Evolutionary conservation across 2,113 vertebrate genomes (phyloP).

Genomic region (Falco punctatus): DNA sequence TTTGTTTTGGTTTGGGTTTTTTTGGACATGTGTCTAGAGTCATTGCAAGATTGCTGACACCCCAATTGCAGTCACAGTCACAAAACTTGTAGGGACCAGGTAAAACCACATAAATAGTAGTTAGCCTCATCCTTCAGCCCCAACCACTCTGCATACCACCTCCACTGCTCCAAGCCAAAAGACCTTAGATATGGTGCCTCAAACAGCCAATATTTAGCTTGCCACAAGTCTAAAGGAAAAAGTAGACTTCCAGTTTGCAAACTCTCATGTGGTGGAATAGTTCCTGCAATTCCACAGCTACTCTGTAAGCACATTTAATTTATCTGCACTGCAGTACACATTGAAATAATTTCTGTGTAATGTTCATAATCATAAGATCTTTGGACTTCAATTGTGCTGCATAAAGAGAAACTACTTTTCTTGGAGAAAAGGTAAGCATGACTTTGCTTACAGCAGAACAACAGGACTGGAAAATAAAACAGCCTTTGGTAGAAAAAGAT

Average conservation of each 20-base stretch:
- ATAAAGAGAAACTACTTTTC: not conserved
- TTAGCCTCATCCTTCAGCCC: not conserved
- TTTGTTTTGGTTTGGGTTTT: not conserved
- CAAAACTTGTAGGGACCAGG: not conserved
- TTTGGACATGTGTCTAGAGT: not conserved
- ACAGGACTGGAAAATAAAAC: not conserved
- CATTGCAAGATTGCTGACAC: not conserved
- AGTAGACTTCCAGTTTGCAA: not conserved
- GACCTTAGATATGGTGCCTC: not conserved
- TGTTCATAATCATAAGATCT: not conserved
- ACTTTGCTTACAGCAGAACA: not conserved
- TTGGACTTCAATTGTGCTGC: not conserved
- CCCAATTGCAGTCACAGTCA: not conserved
- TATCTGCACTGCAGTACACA: not conserved
- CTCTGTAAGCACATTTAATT: not conserved
- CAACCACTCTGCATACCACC: not conserved
- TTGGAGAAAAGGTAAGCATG: not conserved
- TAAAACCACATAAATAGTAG: not conserved
- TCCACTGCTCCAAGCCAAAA: not conserved
- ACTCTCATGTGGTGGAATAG: not conserved
- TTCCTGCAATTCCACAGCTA: not conserved
- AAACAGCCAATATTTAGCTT: not conserved
- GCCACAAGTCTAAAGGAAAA: not conserved
- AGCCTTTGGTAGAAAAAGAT: not conserved
- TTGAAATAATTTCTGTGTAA: not conserved